phyloP scores from a whole-genome alignment of 2,797 vertebrate species.

The Synaphobranchus kaupii region DNA sequence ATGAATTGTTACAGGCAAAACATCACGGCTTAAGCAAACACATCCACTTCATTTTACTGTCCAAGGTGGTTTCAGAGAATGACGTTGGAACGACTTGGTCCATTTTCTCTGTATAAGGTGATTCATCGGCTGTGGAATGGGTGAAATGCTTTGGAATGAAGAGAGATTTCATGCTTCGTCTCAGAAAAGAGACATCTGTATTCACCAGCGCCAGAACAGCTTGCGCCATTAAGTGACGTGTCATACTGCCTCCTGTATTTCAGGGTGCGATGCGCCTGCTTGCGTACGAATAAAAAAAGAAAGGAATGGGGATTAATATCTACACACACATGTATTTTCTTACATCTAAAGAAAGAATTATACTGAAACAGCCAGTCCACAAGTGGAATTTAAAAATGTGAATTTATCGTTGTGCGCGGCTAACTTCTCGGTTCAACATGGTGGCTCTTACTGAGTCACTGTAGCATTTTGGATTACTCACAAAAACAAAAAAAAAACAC shows the following conservation, averaged over 20 bases:
- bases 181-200: not conserved
- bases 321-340: not conserved
- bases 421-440: not conserved
- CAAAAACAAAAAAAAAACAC: not conserved
- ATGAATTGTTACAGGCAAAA: conserved; percentile 62
- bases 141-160: not conserved
- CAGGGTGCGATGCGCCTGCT: not conserved
- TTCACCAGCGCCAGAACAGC: not conserved
- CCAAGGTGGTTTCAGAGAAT: not conserved
- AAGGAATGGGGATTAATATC: not conserved
- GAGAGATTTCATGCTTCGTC: not conserved
- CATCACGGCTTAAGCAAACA: conserved; percentile 58
- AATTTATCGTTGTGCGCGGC: not conserved
- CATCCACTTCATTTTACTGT: not conserved
- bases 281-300: not conserved
- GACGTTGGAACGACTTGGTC: not conserved
- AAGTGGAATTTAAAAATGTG: not conserved
- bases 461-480: not conserved
- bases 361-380: not conserved
- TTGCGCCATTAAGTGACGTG: not conserved
- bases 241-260: not conserved
- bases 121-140: not conserved
- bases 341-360: not conserved
- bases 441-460: not conserved
- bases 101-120: not conserved